Evolutionary conservation across 2,888 invertebrate species (phyloP).

Genomic region (Linyphia triangularis): DNA sequence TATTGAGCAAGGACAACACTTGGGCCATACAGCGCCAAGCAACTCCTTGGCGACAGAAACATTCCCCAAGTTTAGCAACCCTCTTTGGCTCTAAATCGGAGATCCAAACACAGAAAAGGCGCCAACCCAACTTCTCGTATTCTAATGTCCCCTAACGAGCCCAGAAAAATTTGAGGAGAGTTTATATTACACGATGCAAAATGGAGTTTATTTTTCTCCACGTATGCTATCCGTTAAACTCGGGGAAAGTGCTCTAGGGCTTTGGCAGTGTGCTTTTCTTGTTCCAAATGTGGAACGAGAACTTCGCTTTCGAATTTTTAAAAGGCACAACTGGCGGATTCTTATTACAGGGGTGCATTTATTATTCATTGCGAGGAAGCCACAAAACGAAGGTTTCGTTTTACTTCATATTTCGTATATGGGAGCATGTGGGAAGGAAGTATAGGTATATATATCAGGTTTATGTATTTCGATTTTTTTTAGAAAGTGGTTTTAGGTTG

Average conservation of each 20-base stretch:
- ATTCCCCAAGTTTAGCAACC: not conserved
- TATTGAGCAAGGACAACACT: too few species aligned
- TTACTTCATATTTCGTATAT: not conserved
- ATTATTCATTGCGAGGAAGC: not conserved
- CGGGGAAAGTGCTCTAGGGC: not conserved
- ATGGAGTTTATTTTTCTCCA: not conserved
- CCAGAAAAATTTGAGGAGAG: not conserved
- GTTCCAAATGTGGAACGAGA: not conserved
- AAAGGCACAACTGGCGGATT: not conserved
- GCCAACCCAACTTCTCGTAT: conserved; percentile 4
- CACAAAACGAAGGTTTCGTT: not conserved
- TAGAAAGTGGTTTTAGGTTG: too few species aligned
- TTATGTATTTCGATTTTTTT: too few species aligned
- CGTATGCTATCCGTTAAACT: not conserved
- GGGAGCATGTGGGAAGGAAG: too few species aligned
- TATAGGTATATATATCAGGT: too few species aligned
- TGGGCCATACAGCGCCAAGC: too few species aligned
- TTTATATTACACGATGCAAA: not conserved
- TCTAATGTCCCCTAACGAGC: conserved; percentile 32
- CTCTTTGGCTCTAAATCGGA: not conserved
- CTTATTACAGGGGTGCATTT: not conserved
- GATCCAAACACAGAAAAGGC: not conserved
- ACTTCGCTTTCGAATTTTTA: not conserved
- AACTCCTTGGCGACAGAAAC: too few species aligned
- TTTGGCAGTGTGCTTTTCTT: not conserved